Evolutionary conservation across 1,140 invertebrate genomes (phyloP), one percentile per base, ranked within the genome.

Genomic region (Plutomurus gul): DNA sequence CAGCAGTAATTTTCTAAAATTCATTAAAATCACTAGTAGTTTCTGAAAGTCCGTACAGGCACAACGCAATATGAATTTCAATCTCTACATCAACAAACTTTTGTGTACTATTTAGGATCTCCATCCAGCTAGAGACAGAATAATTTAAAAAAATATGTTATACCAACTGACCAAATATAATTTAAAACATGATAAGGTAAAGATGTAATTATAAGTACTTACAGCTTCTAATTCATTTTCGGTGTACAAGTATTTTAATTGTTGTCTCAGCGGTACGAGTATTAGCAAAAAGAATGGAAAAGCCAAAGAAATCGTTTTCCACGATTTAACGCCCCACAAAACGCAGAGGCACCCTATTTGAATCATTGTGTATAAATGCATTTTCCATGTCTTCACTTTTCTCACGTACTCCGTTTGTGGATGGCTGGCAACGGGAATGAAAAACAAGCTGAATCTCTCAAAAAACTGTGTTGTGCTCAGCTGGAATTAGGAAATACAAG

Each of bases 271-370:
- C 4, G 96, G 96, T 78, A 98, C 92, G 91, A 97, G 94, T 39
- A 97, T 87, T 43, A 97, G 91, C 13, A 98, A 89, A 86, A 97
- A 94, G 86, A 98, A 97, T 4, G 96, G 96, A 85, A 98, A 93
- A 8, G 94, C 94, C 6, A 98, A 88, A 1, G 96, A 95, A 81
- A 93, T 92, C 22, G 89, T 89, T 0, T 95, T 95, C 13, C 72
- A 65, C 6, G 94, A 96, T 87, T 97, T 98, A 0, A 98, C 93
- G 6, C 91, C 88, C 92, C 94, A 97, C 43, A 98, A 87, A 5
- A 94, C 75, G 0, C 89, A 89, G 51, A 98, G 88, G 84, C 94
- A 94, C 0, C 91, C 83, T 11, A 96, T 85, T 87, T 98, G 96
- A 77, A 96, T 91, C 10, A 92, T 82, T 0, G 96, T 98, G 87